Evolutionary conservation across 2,113 vertebrate species (phyloP), one percentile per base, ranked within the genome.

Genomic region (Toxotes chatareus): DNA sequence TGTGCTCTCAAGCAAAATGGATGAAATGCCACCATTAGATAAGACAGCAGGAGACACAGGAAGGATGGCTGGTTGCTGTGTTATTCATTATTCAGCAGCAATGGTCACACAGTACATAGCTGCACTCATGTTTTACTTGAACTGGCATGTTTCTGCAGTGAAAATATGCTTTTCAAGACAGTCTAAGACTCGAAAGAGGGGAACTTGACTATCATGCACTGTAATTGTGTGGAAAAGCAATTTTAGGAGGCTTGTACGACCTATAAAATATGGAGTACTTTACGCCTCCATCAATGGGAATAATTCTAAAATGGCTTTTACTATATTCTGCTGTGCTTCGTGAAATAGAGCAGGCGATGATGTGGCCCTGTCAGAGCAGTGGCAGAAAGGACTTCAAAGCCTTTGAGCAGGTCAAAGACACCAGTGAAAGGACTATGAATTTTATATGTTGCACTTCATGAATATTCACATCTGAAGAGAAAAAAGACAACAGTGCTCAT

Each of bases 11-110:
- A 67, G 73, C 63, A 76, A 76, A 82, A 67, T 56, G 56, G 65
- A 79, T 62, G 79, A 67, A 75, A 65, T 4, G 46, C 47, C 9
- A 3, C 34, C 36, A 42, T 36, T 40, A 82, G 84, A 87, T 59
- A 57, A 75, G 67, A 83, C 14, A 4, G 19, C 62, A 57, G 73
- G 56, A 82, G 74, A 82, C 64, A 57, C 19, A 19, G 16, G 66
- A 63, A 44, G 32, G 42, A 73, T 59, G 53, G 56, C 76, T 55
- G 76, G 57, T 38, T 74, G 64, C 72, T 40, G 51, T 47, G 78
- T 17, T 69, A 53, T 88, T 86, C 76, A 86, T 92, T 86, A 90
- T 85, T 88, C 76, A 83, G 83, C 49, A 69, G 74, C 78, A 47
- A 67, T 40, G 62, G 78, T 53, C 78, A 57, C 70, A 66, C 47